Conservation (phyloP, 2,113 vertebrate species). For the Brienomyrus brachyistius region DNA sequence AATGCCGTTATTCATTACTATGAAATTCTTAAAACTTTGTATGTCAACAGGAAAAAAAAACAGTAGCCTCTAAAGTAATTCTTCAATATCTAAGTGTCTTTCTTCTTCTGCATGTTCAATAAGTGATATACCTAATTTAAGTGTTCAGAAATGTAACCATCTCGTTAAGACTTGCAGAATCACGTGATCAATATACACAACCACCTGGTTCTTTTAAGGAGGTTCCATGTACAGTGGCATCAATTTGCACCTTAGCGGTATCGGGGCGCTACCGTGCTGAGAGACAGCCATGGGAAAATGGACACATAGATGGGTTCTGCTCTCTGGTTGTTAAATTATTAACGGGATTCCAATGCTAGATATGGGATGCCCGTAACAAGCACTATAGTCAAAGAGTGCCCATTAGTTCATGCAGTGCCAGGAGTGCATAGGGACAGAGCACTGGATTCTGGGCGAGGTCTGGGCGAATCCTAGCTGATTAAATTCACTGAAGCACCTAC, state of each 20-base stretch:
- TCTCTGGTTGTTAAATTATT: conserved; percentile 6
- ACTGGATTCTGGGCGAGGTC: neutral
- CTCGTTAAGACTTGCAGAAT: neutral
- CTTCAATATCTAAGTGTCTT: neutral
- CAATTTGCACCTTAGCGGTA: neutral
- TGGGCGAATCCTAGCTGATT: neutral
- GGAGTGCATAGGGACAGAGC: neutral
- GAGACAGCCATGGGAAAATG: neutral
- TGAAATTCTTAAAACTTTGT: neutral
- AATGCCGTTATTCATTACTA: neutral
- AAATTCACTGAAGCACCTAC: neutral
- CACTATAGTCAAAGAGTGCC: neutral
- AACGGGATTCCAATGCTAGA: neutral
- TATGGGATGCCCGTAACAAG: neutral
- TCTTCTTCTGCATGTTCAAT: neutral
- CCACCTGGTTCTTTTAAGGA: neutral
- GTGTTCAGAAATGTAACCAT: neutral
- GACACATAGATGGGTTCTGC: neutral
- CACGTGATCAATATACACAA: neutral
- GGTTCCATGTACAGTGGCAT: neutral
- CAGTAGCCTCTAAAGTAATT: neutral
- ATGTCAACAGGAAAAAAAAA: neutral
- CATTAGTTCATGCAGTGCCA: neutral
- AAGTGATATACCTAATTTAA: neutral
- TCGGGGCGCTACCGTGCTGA: neutral